A percentile compares a stretch with the other conserved stretches of the same genome.
Evolutionary conservation across 1,140 invertebrate genomes (phyloP).

Genomic region (Oscheius sp.): DNA sequence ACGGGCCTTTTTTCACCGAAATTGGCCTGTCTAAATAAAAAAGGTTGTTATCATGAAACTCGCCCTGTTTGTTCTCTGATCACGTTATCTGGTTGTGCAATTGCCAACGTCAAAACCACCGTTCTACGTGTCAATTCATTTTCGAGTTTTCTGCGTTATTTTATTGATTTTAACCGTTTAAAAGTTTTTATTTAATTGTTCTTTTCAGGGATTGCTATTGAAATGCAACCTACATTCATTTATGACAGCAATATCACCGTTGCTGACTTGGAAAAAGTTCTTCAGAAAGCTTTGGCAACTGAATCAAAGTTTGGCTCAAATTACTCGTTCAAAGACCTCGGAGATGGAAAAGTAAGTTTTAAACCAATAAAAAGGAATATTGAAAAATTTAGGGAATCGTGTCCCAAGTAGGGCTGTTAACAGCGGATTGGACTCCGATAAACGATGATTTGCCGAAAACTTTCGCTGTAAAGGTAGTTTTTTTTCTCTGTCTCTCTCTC

Average conservation of each 20-base stretch:
- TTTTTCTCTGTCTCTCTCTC: background rate
- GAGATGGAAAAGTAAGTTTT: constrained; percentile 5
- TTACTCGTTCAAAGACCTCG: background rate
- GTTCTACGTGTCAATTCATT: too few relatives aligned
- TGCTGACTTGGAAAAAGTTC: background rate
- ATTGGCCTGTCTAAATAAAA: too few relatives aligned
- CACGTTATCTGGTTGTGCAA: too few relatives aligned
- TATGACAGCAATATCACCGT: background rate
- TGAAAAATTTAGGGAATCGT: background rate
- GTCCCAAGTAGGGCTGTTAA: background rate
- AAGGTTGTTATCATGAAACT: too few relatives aligned
- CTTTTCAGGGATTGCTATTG: too few relatives aligned
- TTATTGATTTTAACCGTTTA: too few relatives aligned
- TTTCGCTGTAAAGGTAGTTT: background rate
- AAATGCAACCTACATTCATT: too few relatives aligned
- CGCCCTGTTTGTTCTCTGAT: too few relatives aligned
- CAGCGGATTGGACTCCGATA: background rate
- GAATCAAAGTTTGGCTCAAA: background rate
- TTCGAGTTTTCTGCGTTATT: too few relatives aligned
- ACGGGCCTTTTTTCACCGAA: too few relatives aligned
- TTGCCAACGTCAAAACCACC: too few relatives aligned
- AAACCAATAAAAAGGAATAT: background rate
- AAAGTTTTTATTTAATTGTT: too few relatives aligned
- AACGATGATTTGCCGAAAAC: background rate
- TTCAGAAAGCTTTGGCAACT: background rate